phyloP scores from a whole-genome alignment of 2,888 invertebrate species.

The Ectemnius cavifrons region DNA sequence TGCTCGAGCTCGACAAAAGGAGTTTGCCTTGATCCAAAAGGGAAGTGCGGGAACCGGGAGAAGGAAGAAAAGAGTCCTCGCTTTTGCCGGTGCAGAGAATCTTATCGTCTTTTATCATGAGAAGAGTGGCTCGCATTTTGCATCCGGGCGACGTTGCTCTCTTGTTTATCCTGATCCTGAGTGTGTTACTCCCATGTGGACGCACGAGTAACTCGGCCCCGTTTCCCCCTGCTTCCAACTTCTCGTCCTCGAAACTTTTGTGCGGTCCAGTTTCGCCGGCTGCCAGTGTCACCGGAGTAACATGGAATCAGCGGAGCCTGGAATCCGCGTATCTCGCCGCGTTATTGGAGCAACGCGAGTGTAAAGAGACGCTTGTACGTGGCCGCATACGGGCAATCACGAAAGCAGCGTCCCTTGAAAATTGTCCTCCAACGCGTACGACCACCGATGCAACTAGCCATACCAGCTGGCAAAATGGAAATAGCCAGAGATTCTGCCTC shows the following conservation, averaged over 20 bases:
- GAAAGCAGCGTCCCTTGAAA: slow-evolving; percentile 27
- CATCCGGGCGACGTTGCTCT: too few species aligned
- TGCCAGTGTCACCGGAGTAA: slow-evolving; percentile 9
- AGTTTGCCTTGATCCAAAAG: too few species aligned
- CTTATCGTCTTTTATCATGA: neutral
- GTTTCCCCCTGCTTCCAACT: neutral
- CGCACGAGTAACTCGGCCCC: neutral
- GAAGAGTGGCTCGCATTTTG: neutral
- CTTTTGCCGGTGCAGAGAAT: neutral
- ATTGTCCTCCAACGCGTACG: slow-evolving; percentile 19
- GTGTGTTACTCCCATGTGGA: neutral
- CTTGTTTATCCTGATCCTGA: too few species aligned
- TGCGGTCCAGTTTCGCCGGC: neutral
- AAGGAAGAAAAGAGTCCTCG: too few species aligned
- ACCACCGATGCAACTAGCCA: neutral
- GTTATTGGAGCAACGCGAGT: neutral
- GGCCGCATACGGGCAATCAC: slow-evolving; percentile 16
- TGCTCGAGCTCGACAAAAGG: too few species aligned
- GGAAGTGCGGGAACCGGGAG: too few species aligned
- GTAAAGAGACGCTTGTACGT: slow-evolving; percentile 23
- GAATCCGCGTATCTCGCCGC: neutral
- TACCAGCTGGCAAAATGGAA: slow-evolving; percentile 19
- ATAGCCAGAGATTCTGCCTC: slow-evolving; percentile 10
- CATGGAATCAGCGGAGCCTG: slow-evolving; percentile 34
- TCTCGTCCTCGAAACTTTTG: slow-evolving; percentile 8